Percentiles rank a stretch among this genome's conserved stretches.
Evolutionary conservation across 2,797 vertebrate species (phyloP).

Genomic region (Serranus cabrilla): DNA sequence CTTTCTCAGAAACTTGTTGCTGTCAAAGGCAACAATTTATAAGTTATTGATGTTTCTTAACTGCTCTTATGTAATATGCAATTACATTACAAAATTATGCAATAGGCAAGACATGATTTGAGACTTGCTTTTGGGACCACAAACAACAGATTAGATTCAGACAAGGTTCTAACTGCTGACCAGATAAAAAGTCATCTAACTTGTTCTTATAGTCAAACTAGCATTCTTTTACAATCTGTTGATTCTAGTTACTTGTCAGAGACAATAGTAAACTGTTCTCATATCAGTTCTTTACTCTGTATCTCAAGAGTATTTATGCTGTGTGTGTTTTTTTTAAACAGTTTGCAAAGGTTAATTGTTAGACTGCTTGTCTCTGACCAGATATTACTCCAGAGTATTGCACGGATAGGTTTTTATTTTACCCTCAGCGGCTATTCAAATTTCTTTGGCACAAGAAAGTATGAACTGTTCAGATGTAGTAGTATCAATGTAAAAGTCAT

Average conservation of each 20-base stretch:
- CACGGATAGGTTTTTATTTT: background rate
- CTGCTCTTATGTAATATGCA: background rate
- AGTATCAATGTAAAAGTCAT: background rate
- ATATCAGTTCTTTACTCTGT: conserved; percentile 12
- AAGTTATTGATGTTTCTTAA: background rate
- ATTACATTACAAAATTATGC: too few relatives aligned
- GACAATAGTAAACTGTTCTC: conserved; percentile 20
- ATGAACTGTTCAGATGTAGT: background rate
- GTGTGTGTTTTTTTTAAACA: background rate
- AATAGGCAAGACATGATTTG: background rate
- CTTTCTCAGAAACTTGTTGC: conserved; percentile 1
- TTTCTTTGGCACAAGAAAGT: background rate
- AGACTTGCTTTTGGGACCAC: background rate
- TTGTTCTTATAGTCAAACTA: conserved; percentile 1
- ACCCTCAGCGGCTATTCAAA: background rate
- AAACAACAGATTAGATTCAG: conserved; percentile 26
- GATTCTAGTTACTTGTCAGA: conserved; percentile 31
- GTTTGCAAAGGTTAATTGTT: background rate
- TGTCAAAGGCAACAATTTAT: background rate
- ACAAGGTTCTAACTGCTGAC: conserved; percentile 16
- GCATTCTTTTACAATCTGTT: conserved; percentile 29
- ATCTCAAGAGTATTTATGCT: background rate
- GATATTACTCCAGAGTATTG: background rate
- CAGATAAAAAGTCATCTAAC: conserved; percentile 7
- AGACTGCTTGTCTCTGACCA: background rate